Base-by-base conservation (phyloP, 1,140 invertebrate genomes). In the Eupeodes corollae region DNA sequence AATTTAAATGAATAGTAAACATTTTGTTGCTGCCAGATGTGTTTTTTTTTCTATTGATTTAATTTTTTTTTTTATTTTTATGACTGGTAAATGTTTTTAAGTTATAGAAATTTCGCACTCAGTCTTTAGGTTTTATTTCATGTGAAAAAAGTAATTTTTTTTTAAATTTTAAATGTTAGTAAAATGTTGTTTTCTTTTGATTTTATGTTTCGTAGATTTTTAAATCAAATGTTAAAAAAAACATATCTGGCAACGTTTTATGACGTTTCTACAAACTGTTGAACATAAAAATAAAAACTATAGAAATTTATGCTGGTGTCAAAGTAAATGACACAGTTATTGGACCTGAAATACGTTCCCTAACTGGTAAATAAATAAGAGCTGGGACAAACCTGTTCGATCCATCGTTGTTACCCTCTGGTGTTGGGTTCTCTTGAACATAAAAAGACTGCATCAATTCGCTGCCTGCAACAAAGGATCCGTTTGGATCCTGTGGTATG, bases 301-400 rank as follows among this genome's bases (percentile, higher is more conserved):
- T 5, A 26, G 21, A 26, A 26, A 26, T 47, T 62, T 80, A 91
- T 72, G 89, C 86, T 50, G 91, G 91, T 58, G 86, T 93, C 44
- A 96, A 81, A 55, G 82, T 90, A 67, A 95, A 92, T 62, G 89
- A 91, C 46, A 91, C 82, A 48, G 87, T 89, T 54, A 91, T 75
- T 48, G 82, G 79, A 58, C 82, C 79, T 55, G 78, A 82, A 52
- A 92, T 78, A 64, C 86, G 82, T 54, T 87, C 80, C 53, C 84
- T 81, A 47, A 95, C 91, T 37, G 92, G 91, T 62, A 95, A 76
- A 71, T 91, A 91, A 60, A 95, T 88, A 47, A 95, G 73, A 46
- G 91, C 88, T 21, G 91, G 88, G 48, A 91, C 79, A 69, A 94
- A 83, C 57, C 76, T 75, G 34, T 74, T 70, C 8, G 21, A 26